Evolutionary conservation across 1,140 invertebrate genomes (phyloP), one percentile per base, ranked within the genome.

Genomic region (Panagrolaimus sp.): DNA sequence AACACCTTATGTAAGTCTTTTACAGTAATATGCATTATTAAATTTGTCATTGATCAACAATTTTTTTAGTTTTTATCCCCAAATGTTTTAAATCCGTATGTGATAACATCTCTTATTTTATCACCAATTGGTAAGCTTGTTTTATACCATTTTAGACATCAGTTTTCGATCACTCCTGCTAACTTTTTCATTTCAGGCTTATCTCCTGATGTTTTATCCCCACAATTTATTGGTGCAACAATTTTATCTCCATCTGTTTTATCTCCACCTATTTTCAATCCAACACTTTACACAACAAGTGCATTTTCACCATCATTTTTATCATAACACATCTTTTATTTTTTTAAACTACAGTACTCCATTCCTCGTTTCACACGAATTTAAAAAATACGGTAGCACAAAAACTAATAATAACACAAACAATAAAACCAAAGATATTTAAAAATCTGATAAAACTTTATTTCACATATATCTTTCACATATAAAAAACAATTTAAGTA

Each of bases 281-380:
- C 73, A 46, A 72, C 66, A 0, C 58, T 73, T 45, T 48, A 77
- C 14, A 73, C 75, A 55, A 71, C 69, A 17, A 69, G 45, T 21
- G 14, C 75, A n/a, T 65, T 75, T 21, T 73, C 72, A 26, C 72
- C 72, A n/a, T 47, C 66, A 17, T 68, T 73, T 28, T 58, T 73
- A 1, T 73, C 71, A 91, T 69, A 69, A n/a, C 28, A 43, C 6
- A 12, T 12, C 7, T 14, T 28, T 7, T 26, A 26, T 63, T 26
- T 28, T 21, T 24, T 17, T 66, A 3, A 38, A 38, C 32, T 38
- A 38, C 2, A 38, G 32, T 38, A 38, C 2, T n/a, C n/a, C n/a
- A n/a, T n/a, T 38, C 32, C 32, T 38, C 32, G 32, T 38, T 38
- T 38, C 32, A 38, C n/a, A n/a, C n/a, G n/a, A n/a, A n/a, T n/a